phyloP scores from a whole-genome alignment of 2,888 invertebrate genomes.

The Agrilus biguttatus region DNA sequence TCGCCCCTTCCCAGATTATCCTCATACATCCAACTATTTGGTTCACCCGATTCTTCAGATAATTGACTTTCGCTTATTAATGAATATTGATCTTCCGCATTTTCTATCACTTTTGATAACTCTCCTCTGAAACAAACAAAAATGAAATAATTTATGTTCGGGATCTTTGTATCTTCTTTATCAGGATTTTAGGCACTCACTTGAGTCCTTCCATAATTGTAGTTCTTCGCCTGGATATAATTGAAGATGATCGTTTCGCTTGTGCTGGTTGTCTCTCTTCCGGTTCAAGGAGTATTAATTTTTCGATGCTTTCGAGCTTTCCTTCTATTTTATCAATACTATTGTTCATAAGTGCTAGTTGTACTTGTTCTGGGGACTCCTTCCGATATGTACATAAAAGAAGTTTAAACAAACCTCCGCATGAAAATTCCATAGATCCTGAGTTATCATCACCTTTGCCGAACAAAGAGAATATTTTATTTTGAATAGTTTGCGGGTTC shows the following conservation, averaged over 20 bases:
- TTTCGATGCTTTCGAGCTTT: conserved; percentile 5
- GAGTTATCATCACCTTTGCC: conserved; percentile 25
- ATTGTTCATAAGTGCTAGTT: conserved; percentile 22
- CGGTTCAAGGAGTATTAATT: conserved; percentile 1
- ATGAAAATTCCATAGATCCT: conserved; percentile 37
- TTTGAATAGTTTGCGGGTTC: conserved; percentile 63
- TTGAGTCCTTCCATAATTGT: conserved; percentile 13
- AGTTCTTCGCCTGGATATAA: conserved; percentile 23
- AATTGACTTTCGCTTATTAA: conserved; percentile 40
- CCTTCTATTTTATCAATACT: conserved; percentile 8
- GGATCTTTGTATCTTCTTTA: conserved; percentile 3
- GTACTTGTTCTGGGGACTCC: conserved; percentile 29
- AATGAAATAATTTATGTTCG: no score
- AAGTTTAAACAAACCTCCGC: conserved; percentile 39
- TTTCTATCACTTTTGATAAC: no score
- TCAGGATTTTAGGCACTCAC: no score
- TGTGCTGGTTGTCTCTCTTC: neutral
- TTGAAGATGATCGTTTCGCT: conserved; percentile 24
- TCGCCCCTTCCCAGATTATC: conserved; percentile 48
- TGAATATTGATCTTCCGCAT: conserved; percentile 46
- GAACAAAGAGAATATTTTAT: conserved; percentile 25
- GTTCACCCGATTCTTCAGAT: conserved; percentile 23
- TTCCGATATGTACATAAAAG: conserved; percentile 36
- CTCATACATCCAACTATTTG: conserved; percentile 52
- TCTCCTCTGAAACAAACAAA: no score